Conservation (phyloP, 2,888 invertebrate species). For the Actias luna region DNA sequence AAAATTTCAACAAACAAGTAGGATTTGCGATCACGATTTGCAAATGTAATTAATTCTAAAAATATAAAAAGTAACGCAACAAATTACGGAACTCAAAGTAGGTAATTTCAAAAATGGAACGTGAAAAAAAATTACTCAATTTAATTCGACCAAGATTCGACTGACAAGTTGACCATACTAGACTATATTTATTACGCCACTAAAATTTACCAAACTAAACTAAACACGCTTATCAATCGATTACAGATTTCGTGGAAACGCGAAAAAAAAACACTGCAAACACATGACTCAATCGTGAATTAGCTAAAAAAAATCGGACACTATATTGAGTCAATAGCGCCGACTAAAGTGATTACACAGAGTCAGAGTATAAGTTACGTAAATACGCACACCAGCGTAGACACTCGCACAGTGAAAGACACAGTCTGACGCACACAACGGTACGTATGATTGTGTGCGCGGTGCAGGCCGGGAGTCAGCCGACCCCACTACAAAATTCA, state of each 20-base stretch:
- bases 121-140: constrained; percentile 22
- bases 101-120: constrained; percentile 14
- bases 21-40: constrained; percentile 14
- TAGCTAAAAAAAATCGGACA: constrained; percentile 72
- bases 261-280: constrained; percentile 34
- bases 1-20: constrained; percentile 12
- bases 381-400: constrained; percentile 56
- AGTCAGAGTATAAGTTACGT: constrained; percentile 69
- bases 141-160: constrained; percentile 19
- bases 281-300: constrained; percentile 76
- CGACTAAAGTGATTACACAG: constrained; percentile 67
- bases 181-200: constrained; percentile 42
- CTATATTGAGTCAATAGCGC: constrained; percentile 72
- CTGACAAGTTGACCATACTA: constrained; percentile 27
- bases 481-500: constrained; percentile 79
- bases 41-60: constrained; percentile 11
- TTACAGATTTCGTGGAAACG: constrained; percentile 50
- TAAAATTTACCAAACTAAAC: constrained; percentile 41
- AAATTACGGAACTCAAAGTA: constrained; percentile 17
- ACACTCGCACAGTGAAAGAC: constrained; percentile 28
- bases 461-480: constrained; percentile 64
- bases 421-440: constrained; percentile 24
- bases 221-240: constrained; percentile 51
- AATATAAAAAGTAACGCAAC: constrained; percentile 16
- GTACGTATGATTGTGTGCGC: constrained; percentile 50